Percentiles rank a stretch among this genome's conserved stretches.
Conservation (phyloP, 2,888 invertebrate species). For the Andrena camellia region DNA sequence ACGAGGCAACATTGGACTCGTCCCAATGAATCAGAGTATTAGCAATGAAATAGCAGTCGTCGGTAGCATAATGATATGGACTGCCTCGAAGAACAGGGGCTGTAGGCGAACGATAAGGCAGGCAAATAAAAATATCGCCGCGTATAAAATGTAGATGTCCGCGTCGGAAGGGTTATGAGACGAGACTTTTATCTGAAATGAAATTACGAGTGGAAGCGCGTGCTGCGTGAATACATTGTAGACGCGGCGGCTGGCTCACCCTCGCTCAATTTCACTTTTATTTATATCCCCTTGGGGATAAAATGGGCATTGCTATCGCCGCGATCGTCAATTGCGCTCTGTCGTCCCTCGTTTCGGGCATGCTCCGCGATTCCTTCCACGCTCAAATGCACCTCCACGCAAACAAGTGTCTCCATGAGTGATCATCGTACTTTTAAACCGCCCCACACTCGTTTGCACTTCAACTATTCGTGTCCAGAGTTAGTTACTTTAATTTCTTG, state of each 20-base stretch:
- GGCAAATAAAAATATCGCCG: constrained; percentile 40
- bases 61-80: neutral
- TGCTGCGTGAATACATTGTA: constrained; percentile 63
- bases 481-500: neutral
- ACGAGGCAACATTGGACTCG: neutral
- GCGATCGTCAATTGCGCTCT: constrained; percentile 50
- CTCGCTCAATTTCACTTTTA: constrained; percentile 67
- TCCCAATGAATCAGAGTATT: neutral
- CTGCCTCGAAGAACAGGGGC: neutral
- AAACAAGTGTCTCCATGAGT: constrained; percentile 57
- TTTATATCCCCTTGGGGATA: constrained; percentile 66
- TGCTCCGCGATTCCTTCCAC: constrained; percentile 16
- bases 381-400: constrained; percentile 10
- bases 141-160: constrained; percentile 60
- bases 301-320: constrained; percentile 48
- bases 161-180: constrained; percentile 52
- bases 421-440: constrained; percentile 46
- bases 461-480: constrained; percentile 18
- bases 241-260: constrained; percentile 38
- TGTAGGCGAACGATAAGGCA: constrained; percentile 23
- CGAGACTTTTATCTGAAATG: constrained; percentile 67
- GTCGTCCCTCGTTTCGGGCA: constrained; percentile 49
- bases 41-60: neutral
- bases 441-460: constrained; percentile 10
- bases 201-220: constrained; percentile 62